These are phyloP conservation scores for Pseudomyrmex cubaensis DNA, from an alignment of 1,140 invertebrate genomes.

Conservation along the genomic window DNA sequence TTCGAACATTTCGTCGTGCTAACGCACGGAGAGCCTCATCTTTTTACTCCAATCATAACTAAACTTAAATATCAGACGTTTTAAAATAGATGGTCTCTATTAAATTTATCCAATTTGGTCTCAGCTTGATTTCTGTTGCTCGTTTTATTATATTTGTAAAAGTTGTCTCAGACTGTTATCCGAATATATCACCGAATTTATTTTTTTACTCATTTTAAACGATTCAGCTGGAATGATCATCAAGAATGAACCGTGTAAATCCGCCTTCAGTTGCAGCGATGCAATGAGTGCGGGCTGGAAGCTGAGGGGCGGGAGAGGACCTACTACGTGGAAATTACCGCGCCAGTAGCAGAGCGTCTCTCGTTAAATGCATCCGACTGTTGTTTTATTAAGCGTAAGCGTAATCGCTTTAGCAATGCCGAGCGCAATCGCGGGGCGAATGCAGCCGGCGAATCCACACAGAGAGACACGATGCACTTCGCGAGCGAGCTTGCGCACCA, in stretches of 20 bases:
- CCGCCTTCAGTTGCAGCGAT: conserved; percentile 32
- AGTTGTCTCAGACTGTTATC: background rate
- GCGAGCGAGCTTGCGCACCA: background rate
- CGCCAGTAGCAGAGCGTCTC: conserved; percentile 57
- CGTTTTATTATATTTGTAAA: background rate
- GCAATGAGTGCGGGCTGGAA: background rate
- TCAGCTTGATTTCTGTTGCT: too few relatives aligned
- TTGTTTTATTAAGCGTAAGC: conserved; percentile 67
- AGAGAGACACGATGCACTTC: conserved; percentile 19
- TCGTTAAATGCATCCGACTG: conserved; percentile 64
- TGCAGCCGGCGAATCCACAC: conserved; percentile 35
- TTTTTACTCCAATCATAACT: too few relatives aligned
- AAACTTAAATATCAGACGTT: too few relatives aligned
- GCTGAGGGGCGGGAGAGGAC: background rate
- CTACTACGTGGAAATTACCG: conserved; percentile 52
- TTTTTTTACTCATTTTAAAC: conserved; percentile 5
- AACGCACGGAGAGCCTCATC: background rate
- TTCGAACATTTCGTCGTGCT: conserved; percentile 1
- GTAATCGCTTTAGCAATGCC: conserved; percentile 59
- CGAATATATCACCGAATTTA: background rate
- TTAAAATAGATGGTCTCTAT: too few relatives aligned
- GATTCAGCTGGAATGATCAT: background rate
- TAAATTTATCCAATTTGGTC: too few relatives aligned
- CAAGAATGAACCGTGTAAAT: conserved; percentile 42
- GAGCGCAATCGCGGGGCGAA: conserved; percentile 40